Evolutionary conservation across 2,888 invertebrate genomes (phyloP), one percentile per base, ranked within the genome.

Genomic region (Sturmia bella): DNA sequence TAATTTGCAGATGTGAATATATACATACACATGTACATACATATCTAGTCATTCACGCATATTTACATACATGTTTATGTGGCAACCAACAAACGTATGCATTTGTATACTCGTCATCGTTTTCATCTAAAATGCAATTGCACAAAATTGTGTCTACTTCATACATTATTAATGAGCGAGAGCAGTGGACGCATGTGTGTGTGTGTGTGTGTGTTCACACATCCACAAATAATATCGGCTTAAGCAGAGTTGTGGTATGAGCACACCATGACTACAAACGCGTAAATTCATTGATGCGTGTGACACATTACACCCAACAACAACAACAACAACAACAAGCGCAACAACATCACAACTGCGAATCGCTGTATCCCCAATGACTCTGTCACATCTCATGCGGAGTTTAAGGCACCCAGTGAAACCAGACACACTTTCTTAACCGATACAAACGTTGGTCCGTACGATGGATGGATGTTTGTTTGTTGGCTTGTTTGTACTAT

Each of bases 251-350:
- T 13, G 4, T 41, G 39, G n/a, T 27, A 17, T 15, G 21, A n/a
- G 9, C 54, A 56, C 3, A 17, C 21, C 19, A 12, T 15, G 32
- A n/a, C 17, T 27, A 61, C 61, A 68, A 43, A 74, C 45, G 74
- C 78, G 32, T 74, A 70, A 82, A 78, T 59, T 70, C 82, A 82
- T 66, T 78, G 82, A 82, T 78, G 82, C 78, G 77, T 82, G 78
- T 82, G 82, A 82, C 82, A 82, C 37, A 74, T 82, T 78, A 78
- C 77, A 74, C 37, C 3, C 76, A 76, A 56, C 37, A 57, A 37
- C 59, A 43, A 17, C 50, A 43, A n/a, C 52, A 68, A 37, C 21
- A 45, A 50, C 41, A 66, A 27, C 61, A 52, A 56, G 11, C 3
- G 12, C 37, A 13, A 45, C 45, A 45, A 45, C 45, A 45, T 3